These are phyloP conservation scores for Caenorhabditis imperialis DNA, from an alignment of 2,888 invertebrate genomes.

Conservation along the genomic window DNA sequence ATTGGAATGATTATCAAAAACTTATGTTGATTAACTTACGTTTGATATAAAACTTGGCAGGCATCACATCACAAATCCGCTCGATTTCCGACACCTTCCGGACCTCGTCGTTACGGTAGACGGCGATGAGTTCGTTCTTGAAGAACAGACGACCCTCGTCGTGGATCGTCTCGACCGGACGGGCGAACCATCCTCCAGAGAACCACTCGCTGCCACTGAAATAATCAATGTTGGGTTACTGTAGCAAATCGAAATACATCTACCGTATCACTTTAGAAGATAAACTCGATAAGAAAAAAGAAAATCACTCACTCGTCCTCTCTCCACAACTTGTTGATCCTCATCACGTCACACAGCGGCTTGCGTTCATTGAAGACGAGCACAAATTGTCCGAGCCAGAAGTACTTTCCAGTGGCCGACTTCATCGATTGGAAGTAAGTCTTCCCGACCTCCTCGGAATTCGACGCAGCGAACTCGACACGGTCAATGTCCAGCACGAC, in stretches of 20 bases:
- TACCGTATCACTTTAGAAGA: too few species aligned
- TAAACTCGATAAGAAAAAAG: too few species aligned
- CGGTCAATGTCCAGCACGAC: constrained; percentile 45
- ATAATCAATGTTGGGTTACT: too few species aligned
- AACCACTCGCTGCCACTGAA: constrained; percentile 90
- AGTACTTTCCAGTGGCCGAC: constrained; percentile 67
- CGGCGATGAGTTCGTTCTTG: constrained; percentile 85
- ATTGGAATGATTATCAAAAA: too few species aligned
- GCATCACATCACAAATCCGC: constrained; percentile 91
- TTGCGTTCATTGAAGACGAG: constrained; percentile 90
- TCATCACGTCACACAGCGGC: constrained; percentile 91
- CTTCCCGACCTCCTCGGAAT: constrained; percentile 41
- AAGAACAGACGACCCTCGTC: constrained; percentile 84
- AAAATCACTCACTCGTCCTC: constrained; percentile 82
- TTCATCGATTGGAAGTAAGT: constrained; percentile 60
- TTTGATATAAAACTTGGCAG: constrained; percentile 85
- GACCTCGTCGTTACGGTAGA: constrained; percentile 84
- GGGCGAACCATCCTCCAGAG: constrained; percentile 93
- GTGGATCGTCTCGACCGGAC: constrained; percentile 89
- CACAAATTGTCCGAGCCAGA: constrained; percentile 87
- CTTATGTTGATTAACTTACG: constrained; percentile 65
- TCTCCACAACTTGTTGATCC: constrained; percentile 95
- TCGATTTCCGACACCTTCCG: constrained; percentile 92
- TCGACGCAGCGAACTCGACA: constrained; percentile 9
- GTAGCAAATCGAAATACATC: too few species aligned